phyloP scores from a whole-genome alignment of 2,113 vertebrate species.

The Chaenocephalus aceratus region DNA sequence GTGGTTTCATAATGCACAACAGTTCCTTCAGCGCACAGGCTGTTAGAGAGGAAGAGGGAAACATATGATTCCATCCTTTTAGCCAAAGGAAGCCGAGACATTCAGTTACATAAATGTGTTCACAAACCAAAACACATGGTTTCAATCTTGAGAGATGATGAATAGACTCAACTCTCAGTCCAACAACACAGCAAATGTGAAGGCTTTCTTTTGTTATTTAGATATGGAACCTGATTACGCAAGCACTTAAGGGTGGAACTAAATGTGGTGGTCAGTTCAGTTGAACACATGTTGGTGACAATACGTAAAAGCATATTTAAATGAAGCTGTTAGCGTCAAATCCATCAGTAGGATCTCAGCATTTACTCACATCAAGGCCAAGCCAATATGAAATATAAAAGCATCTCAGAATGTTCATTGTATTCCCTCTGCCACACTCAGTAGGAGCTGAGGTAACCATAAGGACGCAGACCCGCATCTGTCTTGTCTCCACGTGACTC shows the following conservation, averaged over 20 bases:
- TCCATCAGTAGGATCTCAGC: slow-evolving; percentile 49
- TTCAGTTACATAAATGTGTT: slow-evolving; percentile 81
- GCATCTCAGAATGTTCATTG: slow-evolving; percentile 87
- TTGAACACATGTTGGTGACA: slow-evolving; percentile 33
- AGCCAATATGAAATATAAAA: slow-evolving; percentile 87
- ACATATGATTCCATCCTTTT: slow-evolving; percentile 64
- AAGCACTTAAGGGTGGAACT: slow-evolving; percentile 71
- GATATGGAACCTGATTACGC: slow-evolving; percentile 65
- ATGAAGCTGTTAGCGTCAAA: slow-evolving; percentile 52
- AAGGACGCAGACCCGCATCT: slow-evolving; percentile 85
- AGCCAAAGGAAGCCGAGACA: slow-evolving; percentile 77
- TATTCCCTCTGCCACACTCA: slow-evolving; percentile 88
- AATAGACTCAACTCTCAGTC: slow-evolving; percentile 85
- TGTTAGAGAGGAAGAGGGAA: slow-evolving; percentile 15
- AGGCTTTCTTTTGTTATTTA: slow-evolving; percentile 63
- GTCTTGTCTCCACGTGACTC: slow-evolving; percentile 36
- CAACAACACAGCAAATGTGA: slow-evolving; percentile 83
- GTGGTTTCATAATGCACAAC: slow-evolving; percentile 13
- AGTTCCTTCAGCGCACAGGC: slow-evolving; percentile 6
- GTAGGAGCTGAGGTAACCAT: slow-evolving; percentile 88
- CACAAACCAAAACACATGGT: slow-evolving; percentile 82
- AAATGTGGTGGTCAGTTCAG: slow-evolving; percentile 83
- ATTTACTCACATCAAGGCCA: slow-evolving; percentile 83
- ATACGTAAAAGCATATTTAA: slow-evolving; percentile 63
- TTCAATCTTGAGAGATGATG: slow-evolving; percentile 83